Percentiles rank a stretch among this genome's conserved stretches.
Conservation (phyloP, 2,797 vertebrate species). For the Kryptopterus vitreolus region DNA sequence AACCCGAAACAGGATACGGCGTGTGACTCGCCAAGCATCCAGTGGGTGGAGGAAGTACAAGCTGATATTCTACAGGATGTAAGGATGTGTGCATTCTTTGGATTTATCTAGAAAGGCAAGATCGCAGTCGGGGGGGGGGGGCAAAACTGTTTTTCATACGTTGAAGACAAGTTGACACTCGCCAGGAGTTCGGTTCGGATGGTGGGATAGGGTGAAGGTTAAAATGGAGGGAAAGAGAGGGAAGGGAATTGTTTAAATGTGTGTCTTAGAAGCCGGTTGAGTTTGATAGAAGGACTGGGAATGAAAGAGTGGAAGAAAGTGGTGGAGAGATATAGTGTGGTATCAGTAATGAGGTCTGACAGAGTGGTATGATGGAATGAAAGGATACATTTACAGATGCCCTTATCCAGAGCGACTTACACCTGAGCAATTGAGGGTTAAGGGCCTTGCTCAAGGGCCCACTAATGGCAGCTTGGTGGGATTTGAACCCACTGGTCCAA, state of each 20-base stretch:
- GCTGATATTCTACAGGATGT: slow-evolving; percentile 29
- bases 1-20: slow-evolving; percentile 31
- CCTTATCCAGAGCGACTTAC: no score
- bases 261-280: background rate
- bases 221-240: background rate
- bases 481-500: no score
- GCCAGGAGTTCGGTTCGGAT: background rate
- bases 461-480: no score
- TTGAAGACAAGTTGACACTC: background rate
- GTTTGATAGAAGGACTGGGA: background rate
- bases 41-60: slow-evolving; percentile 36
- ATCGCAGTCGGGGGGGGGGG: no score
- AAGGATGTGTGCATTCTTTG: background rate
- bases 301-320: background rate
- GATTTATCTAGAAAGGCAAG: background rate
- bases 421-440: no score
- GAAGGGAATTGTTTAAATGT: background rate
- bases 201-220: background rate
- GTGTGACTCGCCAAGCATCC: slow-evolving; percentile 23
- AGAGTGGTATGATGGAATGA: background rate
- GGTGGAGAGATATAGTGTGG: background rate
- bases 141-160: no score
- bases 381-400: no score
- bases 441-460: no score
- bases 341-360: background rate